A percentile compares a stretch with the other conserved stretches of the same genome.
phyloP scores from a whole-genome alignment of 2,797 vertebrate species.

The Scyliorhinus canicula region DNA sequence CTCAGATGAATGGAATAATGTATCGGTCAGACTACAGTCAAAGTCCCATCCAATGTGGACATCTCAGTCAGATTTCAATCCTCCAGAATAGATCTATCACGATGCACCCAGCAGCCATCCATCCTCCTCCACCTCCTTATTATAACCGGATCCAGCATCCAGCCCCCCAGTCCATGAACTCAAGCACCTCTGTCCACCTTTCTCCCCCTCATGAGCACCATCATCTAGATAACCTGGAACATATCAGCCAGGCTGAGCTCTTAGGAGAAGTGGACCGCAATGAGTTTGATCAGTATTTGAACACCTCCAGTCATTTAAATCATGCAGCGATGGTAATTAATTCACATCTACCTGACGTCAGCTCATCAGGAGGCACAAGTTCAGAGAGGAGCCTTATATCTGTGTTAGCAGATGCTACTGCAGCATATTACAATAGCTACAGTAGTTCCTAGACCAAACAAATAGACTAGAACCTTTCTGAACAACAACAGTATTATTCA shows the following conservation, averaged over 20 bases:
- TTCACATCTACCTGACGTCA: conserved; percentile 68
- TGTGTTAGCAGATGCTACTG: conserved; percentile 88
- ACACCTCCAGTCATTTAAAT: conserved; percentile 69
- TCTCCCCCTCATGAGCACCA: conserved; percentile 85
- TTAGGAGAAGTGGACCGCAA: conserved; percentile 90
- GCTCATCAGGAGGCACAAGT: conserved; percentile 51
- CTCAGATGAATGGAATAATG: conserved; percentile 56
- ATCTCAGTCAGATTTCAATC: conserved; percentile 67
- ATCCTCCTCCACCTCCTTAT: conserved; percentile 66
- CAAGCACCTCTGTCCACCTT: conserved; percentile 73
- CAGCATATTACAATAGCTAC: conserved; percentile 96
- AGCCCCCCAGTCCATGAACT: conserved; percentile 60
- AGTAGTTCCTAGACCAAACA: conserved; percentile 75
- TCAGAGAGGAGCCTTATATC: conserved; percentile 92
- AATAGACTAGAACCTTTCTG: background rate
- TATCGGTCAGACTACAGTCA: conserved; percentile 72
- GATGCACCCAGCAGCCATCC: conserved; percentile 56
- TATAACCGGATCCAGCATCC: conserved; percentile 55
- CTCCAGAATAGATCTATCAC: conserved; percentile 60
- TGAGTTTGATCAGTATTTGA: conserved; percentile 96
- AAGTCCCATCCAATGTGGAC: conserved; percentile 65
- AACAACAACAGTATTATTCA: conserved; percentile 27
- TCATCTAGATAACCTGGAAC: conserved; percentile 81
- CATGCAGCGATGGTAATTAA: conserved; percentile 59
- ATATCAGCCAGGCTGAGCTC: conserved; percentile 89